A percentile compares a stretch with the other conserved stretches of the same genome.
These are phyloP conservation scores for Xiphydria camelus DNA, from an alignment of 2,888 invertebrate genomes.

Conservation along the genomic window DNA sequence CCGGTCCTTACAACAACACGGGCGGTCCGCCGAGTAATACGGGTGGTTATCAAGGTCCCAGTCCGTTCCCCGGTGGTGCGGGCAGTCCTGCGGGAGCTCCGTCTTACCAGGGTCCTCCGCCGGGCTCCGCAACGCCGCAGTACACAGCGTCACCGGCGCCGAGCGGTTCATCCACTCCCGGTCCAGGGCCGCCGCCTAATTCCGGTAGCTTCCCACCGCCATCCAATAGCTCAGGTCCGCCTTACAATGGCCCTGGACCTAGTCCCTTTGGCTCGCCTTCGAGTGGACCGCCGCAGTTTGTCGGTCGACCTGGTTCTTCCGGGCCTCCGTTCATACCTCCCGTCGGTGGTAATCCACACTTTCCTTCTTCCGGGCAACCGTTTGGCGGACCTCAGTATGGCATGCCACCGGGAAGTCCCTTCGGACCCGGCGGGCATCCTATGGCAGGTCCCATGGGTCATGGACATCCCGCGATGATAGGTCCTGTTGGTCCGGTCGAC, in stretches of 20 bases:
- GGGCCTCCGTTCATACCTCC: conserved; percentile 75
- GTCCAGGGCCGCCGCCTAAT: conserved; percentile 68
- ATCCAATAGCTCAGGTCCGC: conserved; percentile 60
- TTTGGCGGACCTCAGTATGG: conserved; percentile 70
- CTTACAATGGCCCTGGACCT: conserved; percentile 72
- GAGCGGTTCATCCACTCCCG: conserved; percentile 81
- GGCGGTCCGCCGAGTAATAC: conserved; percentile 55
- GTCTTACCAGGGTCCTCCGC: conserved; percentile 73
- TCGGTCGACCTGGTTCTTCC: conserved; percentile 68
- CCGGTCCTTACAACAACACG: conserved; percentile 59
- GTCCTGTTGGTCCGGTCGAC: conserved; percentile 77
- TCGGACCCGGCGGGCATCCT: conserved; percentile 68
- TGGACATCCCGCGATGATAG: conserved; percentile 67
- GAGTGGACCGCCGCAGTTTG: conserved; percentile 65
- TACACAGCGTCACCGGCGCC: conserved; percentile 87
- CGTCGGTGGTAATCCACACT: conserved; percentile 68
- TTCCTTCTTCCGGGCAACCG: conserved; percentile 65
- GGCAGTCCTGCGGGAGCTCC: conserved; percentile 76
- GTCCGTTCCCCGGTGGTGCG: conserved; percentile 66
- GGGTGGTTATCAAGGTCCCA: conserved; percentile 67
- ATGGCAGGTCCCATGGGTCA: conserved; percentile 68
- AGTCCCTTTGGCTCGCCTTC: conserved; percentile 73
- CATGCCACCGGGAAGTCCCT: conserved; percentile 73
- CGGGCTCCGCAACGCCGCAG: conserved; percentile 77
- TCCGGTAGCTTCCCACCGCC: conserved; percentile 56